phyloP scores from a whole-genome alignment of 2,797 vertebrate genomes.

The Intellagama lesueurii region DNA sequence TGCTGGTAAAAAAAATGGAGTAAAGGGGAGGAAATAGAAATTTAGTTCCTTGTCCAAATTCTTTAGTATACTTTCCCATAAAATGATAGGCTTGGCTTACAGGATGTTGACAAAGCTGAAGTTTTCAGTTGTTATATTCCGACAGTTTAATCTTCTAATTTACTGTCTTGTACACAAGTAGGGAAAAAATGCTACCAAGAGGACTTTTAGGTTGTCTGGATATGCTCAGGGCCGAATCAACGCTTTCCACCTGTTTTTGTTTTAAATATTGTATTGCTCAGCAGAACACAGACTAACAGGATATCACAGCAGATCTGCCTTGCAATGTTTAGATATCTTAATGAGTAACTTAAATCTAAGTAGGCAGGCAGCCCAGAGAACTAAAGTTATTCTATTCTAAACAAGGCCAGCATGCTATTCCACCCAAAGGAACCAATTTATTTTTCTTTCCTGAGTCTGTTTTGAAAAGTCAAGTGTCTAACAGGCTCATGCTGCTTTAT shows the following conservation, averaged over 20 bases:
- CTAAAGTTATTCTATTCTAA: slow-evolving; percentile 73
- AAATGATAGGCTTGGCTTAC: slow-evolving; percentile 26
- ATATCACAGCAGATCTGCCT: slow-evolving; percentile 61
- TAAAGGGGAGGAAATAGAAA: neutral
- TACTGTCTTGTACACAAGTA: slow-evolving; percentile 60
- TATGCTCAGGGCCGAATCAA: slow-evolving; percentile 74
- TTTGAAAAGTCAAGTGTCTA: slow-evolving; percentile 69
- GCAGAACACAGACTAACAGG: slow-evolving; percentile 60
- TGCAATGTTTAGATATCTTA: slow-evolving; percentile 73
- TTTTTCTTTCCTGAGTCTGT: slow-evolving; percentile 72
- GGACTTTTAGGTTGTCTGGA: slow-evolving; percentile 78
- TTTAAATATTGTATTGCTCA: slow-evolving; percentile 72
- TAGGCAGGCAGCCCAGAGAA: slow-evolving; percentile 70
- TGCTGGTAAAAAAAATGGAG: slow-evolving; percentile 30
- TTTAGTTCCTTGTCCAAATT: slow-evolving; percentile 23
- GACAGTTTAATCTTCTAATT: slow-evolving; percentile 54
- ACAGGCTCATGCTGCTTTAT: slow-evolving; percentile 67
- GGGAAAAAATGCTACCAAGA: slow-evolving; percentile 63
- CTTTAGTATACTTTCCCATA: slow-evolving; percentile 30
- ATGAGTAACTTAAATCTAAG: slow-evolving; percentile 75
- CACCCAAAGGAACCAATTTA: slow-evolving; percentile 75
- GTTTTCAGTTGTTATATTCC: slow-evolving; percentile 55
- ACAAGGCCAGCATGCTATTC: slow-evolving; percentile 69
- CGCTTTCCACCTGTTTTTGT: slow-evolving; percentile 78
- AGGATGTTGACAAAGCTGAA: slow-evolving; percentile 45